Percentiles rank a stretch among this genome's conserved stretches.
phyloP scores from a whole-genome alignment of 2,888 invertebrate species.

The Creontiades dilutus region DNA sequence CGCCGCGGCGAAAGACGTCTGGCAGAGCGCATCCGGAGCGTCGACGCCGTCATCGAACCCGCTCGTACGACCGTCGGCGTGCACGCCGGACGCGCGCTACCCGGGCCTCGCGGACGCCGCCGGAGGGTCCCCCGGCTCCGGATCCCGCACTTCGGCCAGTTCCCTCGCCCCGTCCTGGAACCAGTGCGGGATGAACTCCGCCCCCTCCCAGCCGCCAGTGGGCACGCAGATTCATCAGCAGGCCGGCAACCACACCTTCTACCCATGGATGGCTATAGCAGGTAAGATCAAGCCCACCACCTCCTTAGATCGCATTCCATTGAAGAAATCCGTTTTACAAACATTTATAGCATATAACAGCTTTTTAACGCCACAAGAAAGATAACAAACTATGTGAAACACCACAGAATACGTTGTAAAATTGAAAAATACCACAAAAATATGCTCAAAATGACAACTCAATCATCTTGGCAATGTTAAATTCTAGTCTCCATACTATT shows the following conservation, averaged over 20 bases:
- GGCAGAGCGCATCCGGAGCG: slow-evolving; percentile 86
- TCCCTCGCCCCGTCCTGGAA: slow-evolving; percentile 84
- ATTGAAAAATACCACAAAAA: no score
- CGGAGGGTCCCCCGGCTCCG: slow-evolving; percentile 86
- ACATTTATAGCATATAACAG: no score
- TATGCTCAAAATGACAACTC: no score
- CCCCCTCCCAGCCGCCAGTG: slow-evolving; percentile 85
- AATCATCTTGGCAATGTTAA: no score
- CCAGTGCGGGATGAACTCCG: slow-evolving; percentile 91
- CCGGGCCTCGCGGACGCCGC: slow-evolving; percentile 87
- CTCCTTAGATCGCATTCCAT: no score
- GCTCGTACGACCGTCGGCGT: slow-evolving; percentile 88
- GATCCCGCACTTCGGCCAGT: slow-evolving; percentile 81
- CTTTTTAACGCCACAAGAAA: no score
- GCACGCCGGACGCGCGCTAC: slow-evolving; percentile 92
- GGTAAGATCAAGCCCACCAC: slow-evolving; percentile 83
- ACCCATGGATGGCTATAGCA: slow-evolving; percentile 99
- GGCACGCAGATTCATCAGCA: slow-evolving; percentile 90
- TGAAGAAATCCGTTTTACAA: no score
- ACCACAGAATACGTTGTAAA: no score
- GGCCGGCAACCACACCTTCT: slow-evolving; percentile 95
- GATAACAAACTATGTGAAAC: no score
- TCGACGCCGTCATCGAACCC: slow-evolving; percentile 81
- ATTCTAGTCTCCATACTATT: no score
- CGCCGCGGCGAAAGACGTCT: slow-evolving; percentile 83